Base-by-base conservation (phyloP, 2,113 vertebrate genomes). In the Cephalophus harveyi region DNA sequence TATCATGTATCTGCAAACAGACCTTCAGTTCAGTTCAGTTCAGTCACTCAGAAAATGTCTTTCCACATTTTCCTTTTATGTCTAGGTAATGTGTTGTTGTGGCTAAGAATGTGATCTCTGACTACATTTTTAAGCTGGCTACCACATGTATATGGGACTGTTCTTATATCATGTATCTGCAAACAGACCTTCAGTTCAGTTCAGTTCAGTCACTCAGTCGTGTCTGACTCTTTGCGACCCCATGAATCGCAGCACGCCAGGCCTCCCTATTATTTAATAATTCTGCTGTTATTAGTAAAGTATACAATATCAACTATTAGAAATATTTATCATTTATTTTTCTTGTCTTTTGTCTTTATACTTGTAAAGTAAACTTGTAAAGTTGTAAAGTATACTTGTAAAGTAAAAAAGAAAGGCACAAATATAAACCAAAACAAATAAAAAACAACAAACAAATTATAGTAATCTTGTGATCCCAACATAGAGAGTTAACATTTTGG, bases 351-450 rank as follows among this genome's bases (percentile, higher is more conserved):
- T 91, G 28, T 50, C 30, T 78, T 82, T n/a, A 60, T 57, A 25
- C 36, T 93, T 88, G 12, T 60, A 57, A 57, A 57, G 55, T 50
- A 50, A 14, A 50, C 50, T 57, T 57, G 23, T 59, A 60, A 28
- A 60, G 50, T 52, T 43, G 40, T 43, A 43, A 46, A 46, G 25
- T 62, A 62, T 64, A 64, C 30, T 33, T 64, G 62, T 64, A 64
- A 64, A 64, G 62, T 64, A n/a, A 64, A n/a, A 64, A 64, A 64
- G 50, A 57, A 52, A 71, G 64, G 23, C 62, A 96, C 89, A 90
- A 85, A 76, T 86, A 96, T 50, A 79, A 90, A 96, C 28, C 27
- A 83, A 96, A 88, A 74, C 57, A 92, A 95, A 60, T 9, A 60
- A 64, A 57, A n/a, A 78, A 86, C 14, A 84, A 94, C 59, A 71